phyloP scores from a whole-genome alignment of 2,888 invertebrate genomes.

The Elysia crispata region DNA sequence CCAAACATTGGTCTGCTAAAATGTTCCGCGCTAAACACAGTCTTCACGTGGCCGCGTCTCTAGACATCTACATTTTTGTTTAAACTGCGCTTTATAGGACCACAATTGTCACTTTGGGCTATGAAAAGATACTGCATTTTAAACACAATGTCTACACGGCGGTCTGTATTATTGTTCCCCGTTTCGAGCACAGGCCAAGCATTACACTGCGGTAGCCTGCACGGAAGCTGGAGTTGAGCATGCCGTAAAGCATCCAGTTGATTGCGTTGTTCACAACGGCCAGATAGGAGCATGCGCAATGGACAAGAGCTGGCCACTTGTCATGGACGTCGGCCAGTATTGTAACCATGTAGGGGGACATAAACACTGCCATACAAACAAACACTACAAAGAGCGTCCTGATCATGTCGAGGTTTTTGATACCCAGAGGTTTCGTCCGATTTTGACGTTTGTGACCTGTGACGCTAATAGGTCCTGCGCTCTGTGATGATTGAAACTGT shows the following conservation, averaged over 20 bases:
- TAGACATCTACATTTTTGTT: too few relatives aligned
- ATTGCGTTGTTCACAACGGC: constrained; percentile 44
- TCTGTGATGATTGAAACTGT: neutral
- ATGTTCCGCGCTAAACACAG: too few relatives aligned
- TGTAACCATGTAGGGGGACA: constrained; percentile 44
- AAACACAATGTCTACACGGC: too few relatives aligned
- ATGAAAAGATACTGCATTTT: too few relatives aligned
- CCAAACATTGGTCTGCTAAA: too few relatives aligned
- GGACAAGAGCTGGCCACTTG: constrained; percentile 39
- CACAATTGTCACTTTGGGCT: too few relatives aligned
- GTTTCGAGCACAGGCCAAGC: neutral
- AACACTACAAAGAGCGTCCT: constrained; percentile 43
- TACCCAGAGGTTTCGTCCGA: neutral
- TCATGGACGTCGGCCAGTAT: constrained; percentile 31
- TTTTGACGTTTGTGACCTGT: neutral
- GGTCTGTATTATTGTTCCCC: too few relatives aligned
- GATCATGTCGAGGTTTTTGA: constrained; percentile 19
- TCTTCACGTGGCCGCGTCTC: too few relatives aligned
- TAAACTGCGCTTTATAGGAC: too few relatives aligned
- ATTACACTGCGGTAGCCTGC: constrained; percentile 20
- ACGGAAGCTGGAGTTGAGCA: constrained; percentile 44
- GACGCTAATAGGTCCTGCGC: neutral
- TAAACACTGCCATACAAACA: constrained; percentile 30
- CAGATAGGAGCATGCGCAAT: constrained; percentile 34
- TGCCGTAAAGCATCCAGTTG: constrained; percentile 45